These are phyloP conservation scores for Penaeus chinensis DNA, from an alignment of 1,140 invertebrate genomes.

Conservation along the genomic window DNA sequence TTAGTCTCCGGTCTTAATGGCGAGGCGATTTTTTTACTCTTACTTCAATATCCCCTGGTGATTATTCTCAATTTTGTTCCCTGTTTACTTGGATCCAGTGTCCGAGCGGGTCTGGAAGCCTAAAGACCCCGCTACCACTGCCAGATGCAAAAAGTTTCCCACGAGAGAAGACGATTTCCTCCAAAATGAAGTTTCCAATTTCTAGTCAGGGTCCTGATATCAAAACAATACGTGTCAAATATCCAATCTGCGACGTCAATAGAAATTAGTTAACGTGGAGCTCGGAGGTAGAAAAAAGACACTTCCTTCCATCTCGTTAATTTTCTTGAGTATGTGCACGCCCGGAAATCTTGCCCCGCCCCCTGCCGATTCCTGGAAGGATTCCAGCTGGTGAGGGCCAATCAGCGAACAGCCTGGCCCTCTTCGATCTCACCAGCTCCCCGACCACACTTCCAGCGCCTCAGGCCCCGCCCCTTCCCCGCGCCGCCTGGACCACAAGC, in stretches of 20 bases:
- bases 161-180: constrained; percentile 48
- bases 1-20: constrained; percentile 57
- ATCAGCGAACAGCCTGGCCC: constrained; percentile 55
- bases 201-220: constrained; percentile 59
- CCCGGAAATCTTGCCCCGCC: constrained; percentile 62
- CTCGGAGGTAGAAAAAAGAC: constrained; percentile 56
- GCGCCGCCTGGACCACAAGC: constrained; percentile 58
- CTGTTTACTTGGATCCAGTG: constrained; percentile 61
- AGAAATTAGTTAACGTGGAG: constrained; percentile 63
- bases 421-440: constrained; percentile 58
- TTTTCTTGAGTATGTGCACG: constrained; percentile 63
- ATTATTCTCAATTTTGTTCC: constrained; percentile 62
- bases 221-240: constrained; percentile 64
- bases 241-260: constrained; percentile 63
- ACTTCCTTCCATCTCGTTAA: constrained; percentile 64
- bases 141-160: constrained; percentile 60
- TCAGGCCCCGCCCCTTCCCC: constrained; percentile 60
- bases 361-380: constrained; percentile 59
- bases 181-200: constrained; percentile 59
- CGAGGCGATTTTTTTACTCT: constrained; percentile 52
- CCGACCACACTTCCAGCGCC: constrained; percentile 58
- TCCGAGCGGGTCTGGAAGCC: constrained; percentile 59
- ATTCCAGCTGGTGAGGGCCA: constrained; percentile 58
- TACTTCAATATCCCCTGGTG: constrained; percentile 59
- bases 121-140: constrained; percentile 57